Conservation (phyloP, 2,113 vertebrate genomes). For the Xenus cinereus region DNA sequence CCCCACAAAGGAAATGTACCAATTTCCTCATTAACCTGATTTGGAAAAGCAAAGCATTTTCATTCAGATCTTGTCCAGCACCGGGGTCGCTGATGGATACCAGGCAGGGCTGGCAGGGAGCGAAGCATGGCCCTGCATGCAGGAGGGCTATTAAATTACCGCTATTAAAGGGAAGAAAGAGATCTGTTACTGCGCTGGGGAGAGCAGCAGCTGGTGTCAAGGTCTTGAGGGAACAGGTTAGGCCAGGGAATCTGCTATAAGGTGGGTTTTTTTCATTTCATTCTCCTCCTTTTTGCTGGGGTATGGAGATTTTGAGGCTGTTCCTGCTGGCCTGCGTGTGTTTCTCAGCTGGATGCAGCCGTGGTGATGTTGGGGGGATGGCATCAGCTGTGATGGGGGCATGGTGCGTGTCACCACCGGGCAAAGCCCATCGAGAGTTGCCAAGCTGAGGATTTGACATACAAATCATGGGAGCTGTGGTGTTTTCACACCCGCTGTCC, state of each 20-base stretch:
- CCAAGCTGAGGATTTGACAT: not conserved
- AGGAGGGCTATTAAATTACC: slow-evolving; percentile 40
- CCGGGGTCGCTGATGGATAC: not conserved
- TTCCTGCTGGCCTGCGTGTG: not conserved
- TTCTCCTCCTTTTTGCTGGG: not conserved
- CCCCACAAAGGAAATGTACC: slow-evolving; percentile 6
- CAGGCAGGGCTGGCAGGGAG: not conserved
- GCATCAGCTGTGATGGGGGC: not conserved
- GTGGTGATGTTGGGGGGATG: not conserved
- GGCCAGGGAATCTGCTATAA: not conserved
- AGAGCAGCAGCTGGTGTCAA: not conserved
- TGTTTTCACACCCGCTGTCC: rapidly evolving
- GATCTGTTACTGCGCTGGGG: not conserved
- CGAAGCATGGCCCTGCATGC: slow-evolving; percentile 16
- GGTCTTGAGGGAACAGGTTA: not conserved
- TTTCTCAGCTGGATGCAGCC: not conserved
- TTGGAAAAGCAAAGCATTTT: slow-evolving; percentile 40
- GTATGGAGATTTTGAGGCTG: not conserved
- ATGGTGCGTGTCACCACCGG: not conserved
- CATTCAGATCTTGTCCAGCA: slow-evolving; percentile 40
- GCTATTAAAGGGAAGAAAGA: slow-evolving; percentile 25
- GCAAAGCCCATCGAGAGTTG: rapidly evolving
- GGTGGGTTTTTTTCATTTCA: not conserved
- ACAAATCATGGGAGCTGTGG: not conserved
- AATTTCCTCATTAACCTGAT: slow-evolving; percentile 65